Conservation (phyloP, 2,113 vertebrate species). For the Calyptomena viridis region DNA sequence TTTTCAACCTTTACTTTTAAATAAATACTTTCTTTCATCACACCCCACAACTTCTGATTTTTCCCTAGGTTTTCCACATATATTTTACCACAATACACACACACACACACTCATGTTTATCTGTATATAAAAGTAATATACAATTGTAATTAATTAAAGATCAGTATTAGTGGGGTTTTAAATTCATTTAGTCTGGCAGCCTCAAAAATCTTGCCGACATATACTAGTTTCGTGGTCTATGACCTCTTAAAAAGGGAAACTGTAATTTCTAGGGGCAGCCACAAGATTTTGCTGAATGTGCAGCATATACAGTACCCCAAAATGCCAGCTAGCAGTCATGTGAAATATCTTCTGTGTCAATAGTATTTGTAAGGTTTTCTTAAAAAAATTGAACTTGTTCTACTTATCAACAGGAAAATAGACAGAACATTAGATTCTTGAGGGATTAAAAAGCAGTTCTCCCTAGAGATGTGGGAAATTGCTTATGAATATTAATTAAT, state of each 20-base stretch:
- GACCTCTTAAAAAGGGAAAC: background rate
- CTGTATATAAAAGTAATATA: background rate
- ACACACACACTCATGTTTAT: background rate
- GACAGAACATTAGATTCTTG: background rate
- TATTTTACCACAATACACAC: background rate
- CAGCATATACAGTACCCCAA: background rate
- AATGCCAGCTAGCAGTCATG: background rate
- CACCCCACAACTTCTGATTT: background rate
- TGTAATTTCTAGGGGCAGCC: background rate
- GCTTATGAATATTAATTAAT: background rate
- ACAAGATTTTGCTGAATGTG: background rate
- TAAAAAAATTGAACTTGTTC: background rate
- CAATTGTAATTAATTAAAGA: background rate
- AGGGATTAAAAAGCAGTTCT: background rate
- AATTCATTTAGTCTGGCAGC: background rate
- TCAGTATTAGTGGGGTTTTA: background rate
- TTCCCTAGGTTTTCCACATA: background rate
- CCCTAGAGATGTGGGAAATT: background rate
- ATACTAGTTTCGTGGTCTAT: background rate
- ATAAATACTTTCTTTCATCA: background rate
- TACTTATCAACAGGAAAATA: background rate
- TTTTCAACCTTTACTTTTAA: background rate
- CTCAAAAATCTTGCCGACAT: background rate
- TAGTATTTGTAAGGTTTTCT: background rate
- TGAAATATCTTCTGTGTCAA: background rate